Percentiles rank a stretch among this genome's conserved stretches.
Conservation (phyloP, 2,797 vertebrate species). For the Pseudocheirus occidentalis region DNA sequence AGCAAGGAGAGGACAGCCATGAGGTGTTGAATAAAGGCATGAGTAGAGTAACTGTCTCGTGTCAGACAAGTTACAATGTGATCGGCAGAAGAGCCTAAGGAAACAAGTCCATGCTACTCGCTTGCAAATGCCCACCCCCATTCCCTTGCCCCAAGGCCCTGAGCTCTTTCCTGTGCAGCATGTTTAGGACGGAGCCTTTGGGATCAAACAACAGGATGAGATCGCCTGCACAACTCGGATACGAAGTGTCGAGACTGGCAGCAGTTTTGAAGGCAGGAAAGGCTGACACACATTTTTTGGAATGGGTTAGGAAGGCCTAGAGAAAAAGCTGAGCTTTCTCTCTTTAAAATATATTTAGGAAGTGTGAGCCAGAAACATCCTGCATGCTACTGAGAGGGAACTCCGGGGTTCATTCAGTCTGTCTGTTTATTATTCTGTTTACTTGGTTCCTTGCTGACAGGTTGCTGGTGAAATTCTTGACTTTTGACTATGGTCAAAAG, state of each 20-base stretch:
- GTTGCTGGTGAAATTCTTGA: background rate
- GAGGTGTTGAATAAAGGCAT: slow-evolving; percentile 95
- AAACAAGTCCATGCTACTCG: background rate
- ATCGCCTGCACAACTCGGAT: background rate
- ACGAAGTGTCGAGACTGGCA: background rate
- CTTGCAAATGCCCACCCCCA: background rate
- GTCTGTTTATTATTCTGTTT: background rate
- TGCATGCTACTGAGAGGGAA: slow-evolving; percentile 37
- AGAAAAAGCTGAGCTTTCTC: slow-evolving; percentile 75
- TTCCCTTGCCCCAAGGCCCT: background rate
- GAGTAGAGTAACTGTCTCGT: slow-evolving; percentile 94
- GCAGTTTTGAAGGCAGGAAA: slow-evolving; percentile 62
- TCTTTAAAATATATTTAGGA: slow-evolving; percentile 67
- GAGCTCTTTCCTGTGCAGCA: background rate
- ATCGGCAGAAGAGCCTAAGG: slow-evolving; percentile 89
- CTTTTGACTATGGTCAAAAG: background rate
- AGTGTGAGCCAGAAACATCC: slow-evolving; percentile 77
- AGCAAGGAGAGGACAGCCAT: slow-evolving; percentile 94
- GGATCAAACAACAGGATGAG: background rate
- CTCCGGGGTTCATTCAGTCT: slow-evolving; percentile 31
- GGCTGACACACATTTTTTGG: slow-evolving; percentile 63
- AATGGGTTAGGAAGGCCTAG: slow-evolving; percentile 61
- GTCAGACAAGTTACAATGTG: slow-evolving; percentile 95
- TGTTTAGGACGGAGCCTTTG: background rate
- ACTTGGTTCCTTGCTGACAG: background rate